Evolutionary conservation across 1,140 invertebrate species (phyloP).

Genomic region (Lithobius niger): DNA sequence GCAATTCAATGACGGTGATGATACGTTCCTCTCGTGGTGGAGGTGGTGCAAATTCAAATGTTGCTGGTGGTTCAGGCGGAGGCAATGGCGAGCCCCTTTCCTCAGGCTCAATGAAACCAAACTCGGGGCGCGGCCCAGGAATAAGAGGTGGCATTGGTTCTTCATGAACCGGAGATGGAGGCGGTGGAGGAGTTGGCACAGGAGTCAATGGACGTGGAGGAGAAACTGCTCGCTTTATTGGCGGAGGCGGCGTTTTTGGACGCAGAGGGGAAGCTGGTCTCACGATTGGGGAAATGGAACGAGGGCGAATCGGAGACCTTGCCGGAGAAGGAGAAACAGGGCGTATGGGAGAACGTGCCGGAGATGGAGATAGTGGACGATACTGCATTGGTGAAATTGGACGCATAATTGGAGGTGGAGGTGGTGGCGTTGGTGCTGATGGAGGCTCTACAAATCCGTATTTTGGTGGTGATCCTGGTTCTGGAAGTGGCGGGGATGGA

Average conservation of each 20-base stretch:
- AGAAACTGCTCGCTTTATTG: too few species aligned
- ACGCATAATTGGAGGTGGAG: too few species aligned
- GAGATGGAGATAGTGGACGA: too few species aligned
- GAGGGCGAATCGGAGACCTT: too few species aligned
- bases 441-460: conserved; percentile 38
- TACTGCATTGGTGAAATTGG: too few species aligned
- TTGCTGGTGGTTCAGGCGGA: background rate
- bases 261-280: too few species aligned
- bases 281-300: too few species aligned
- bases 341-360: too few species aligned
- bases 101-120: conserved; percentile 42
- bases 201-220: too few species aligned
- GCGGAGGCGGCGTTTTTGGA: too few species aligned
- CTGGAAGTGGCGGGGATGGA: conserved; percentile 28
- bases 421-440: background rate
- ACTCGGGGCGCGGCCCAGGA: conserved; percentile 55
- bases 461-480: conserved; percentile 56
- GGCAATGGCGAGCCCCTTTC: background rate
- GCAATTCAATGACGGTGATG: background rate
- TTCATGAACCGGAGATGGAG: background rate
- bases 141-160: conserved; percentile 40
- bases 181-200: too few species aligned
- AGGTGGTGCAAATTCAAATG: conserved; percentile 3
- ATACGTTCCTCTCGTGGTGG: background rate
- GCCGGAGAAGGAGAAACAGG: too few species aligned